Base-by-base conservation (phyloP, 1,140 invertebrate genomes). In the Lepeophtheirus salmonis region DNA sequence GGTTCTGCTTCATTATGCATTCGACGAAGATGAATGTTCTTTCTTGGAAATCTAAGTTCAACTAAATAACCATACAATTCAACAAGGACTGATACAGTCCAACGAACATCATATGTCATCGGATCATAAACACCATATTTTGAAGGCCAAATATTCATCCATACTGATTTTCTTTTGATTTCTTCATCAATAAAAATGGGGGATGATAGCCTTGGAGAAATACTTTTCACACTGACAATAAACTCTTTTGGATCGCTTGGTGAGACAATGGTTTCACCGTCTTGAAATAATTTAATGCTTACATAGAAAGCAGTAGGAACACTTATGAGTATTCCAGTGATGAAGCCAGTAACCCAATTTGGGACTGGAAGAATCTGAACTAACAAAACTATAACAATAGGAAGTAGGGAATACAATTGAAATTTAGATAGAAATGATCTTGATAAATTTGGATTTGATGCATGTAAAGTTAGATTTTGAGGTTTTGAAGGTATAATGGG, bases 61-160 rank as follows among this genome's bases (percentile, higher is more conserved):
- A 54, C n/a, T 22, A 17, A 54, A 2, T 17, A 22, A 3, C 52
- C 52, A 22, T 54, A 22, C 17, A 54, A 22, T 22, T 20, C 23
- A 22, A 54, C 2, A n/a, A 17, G 17, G 2, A 54, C 52, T n/a
- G 17, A 20, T 14, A 54, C 23, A 22, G 52, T 54, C 23, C 52
- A 14, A 4, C 52, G 17, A 2, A 54, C 52, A 54, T 54, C 52
- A 54, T 54, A 54, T 14, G 52, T 54, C 16, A 54, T 20, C n/a
- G 52, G 52, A 14, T 54, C 52, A 54, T 54, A 54, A 22, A 22
- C 17, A 2, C 52, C 52, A 18, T 54, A 20, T 14, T 54, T 54
- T 2, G 21, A 22, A 54, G 52, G 52, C 52, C 52, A 54, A 17
- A 54, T n/a, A 22, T 54, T 54, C 52, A 54, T 54, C 52, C 52